Evolutionary conservation across 53 echinoderm and acorn worm genomes (phyloP).

Genomic region (Hippasteria phrygiana): DNA sequence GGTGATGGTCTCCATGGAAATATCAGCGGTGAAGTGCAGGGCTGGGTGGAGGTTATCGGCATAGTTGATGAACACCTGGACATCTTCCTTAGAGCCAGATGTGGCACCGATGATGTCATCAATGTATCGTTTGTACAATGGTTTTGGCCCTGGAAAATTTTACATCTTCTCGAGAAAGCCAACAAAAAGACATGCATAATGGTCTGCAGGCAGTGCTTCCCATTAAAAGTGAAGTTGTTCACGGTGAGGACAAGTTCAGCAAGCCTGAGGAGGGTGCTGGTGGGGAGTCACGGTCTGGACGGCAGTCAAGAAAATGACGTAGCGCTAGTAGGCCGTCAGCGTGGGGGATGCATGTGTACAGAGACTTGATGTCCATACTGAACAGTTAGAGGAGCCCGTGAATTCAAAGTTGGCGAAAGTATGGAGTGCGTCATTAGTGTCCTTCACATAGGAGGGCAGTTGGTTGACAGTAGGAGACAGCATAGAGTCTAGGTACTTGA

Average conservation of each 20-base stretch:
- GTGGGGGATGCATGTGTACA: constrained; percentile 39
- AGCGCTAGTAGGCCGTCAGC: constrained; percentile 3
- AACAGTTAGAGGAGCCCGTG: no score
- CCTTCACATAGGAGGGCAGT: no score
- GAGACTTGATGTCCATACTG: constrained; percentile 31
- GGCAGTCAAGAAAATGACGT: neutral
- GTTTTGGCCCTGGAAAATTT: neutral
- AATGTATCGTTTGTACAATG: constrained; percentile 39
- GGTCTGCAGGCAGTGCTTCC: constrained; percentile 17
- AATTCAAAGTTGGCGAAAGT: constrained; percentile 9
- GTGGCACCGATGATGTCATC: constrained; percentile 35
- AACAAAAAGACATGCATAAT: constrained; percentile 46
- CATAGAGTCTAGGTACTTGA: constrained; percentile 28
- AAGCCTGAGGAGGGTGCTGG: constrained; percentile 25
- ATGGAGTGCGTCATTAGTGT: constrained; percentile 22
- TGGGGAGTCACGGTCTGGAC: neutral
- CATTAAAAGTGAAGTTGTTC: constrained; percentile 45
- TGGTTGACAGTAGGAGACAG: constrained; percentile 18
- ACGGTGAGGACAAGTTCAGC: constrained; percentile 32
- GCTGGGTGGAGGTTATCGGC: neutral
- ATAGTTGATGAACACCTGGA: neutral
- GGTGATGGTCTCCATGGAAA: no score
- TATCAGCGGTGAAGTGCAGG: no score
- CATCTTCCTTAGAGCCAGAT: no score
- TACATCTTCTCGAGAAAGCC: constrained; percentile 30